Evolutionary conservation across 2,888 invertebrate genomes (phyloP).

Genomic region (Shargacucullia verbasci): DNA sequence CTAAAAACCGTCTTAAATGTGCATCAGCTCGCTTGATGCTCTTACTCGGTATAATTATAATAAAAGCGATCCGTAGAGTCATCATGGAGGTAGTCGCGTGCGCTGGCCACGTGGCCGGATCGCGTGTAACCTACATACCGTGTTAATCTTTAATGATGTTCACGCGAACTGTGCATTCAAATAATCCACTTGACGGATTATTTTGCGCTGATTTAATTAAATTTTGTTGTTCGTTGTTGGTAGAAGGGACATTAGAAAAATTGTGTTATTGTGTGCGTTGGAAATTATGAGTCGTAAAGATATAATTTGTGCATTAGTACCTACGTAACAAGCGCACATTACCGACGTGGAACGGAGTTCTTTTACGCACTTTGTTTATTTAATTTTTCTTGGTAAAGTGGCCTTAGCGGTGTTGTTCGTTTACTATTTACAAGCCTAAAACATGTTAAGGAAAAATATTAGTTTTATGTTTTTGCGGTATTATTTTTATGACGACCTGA

Average conservation of each 20-base stretch:
- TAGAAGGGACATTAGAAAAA: conserved; percentile 20
- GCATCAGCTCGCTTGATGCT: neutral
- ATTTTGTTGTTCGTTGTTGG: conserved; percentile 25
- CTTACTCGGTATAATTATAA: neutral
- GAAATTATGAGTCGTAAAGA: conserved; percentile 3
- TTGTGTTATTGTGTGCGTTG: conserved; percentile 32
- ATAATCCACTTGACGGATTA: conserved; percentile 59
- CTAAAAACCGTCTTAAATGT: conserved; percentile 11
- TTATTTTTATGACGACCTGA: too few species aligned
- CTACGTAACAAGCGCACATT: neutral
- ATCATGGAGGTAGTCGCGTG: conserved; percentile 40
- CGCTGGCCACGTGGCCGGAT: conserved; percentile 27
- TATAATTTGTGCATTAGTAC: neutral
- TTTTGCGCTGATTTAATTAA: conserved; percentile 48
- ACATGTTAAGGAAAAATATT: too few species aligned
- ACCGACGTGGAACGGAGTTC: neutral
- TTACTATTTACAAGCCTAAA: too few species aligned
- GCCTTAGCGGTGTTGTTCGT: too few species aligned
- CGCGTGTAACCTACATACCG: conserved; percentile 52
- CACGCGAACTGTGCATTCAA: conserved; percentile 57
- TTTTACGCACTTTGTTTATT: too few species aligned
- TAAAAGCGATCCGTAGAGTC: conserved; percentile 32
- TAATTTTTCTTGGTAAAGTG: too few species aligned
- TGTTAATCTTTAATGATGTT: conserved; percentile 51
- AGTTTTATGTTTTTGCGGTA: too few species aligned